Evolutionary conservation across 2,113 vertebrate genomes (phyloP), one percentile per base, ranked within the genome.

Genomic region (Porphyrio hochstetteri): DNA sequence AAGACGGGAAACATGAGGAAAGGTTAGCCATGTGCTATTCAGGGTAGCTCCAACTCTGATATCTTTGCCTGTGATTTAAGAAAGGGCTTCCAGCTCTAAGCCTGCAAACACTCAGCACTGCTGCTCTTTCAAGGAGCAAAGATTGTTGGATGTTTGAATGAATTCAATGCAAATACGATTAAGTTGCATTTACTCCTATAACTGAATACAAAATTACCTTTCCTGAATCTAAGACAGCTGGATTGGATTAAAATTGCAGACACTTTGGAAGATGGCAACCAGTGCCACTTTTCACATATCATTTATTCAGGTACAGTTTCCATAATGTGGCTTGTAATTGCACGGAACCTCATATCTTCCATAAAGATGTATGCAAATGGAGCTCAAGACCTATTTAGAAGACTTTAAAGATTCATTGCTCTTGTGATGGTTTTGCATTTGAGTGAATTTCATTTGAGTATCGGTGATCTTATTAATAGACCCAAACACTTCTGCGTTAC

Each of bases 311-410:
- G 71, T 91, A 52, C 27, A 67, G 29, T 86, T 93, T 90, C 75
- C 20, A 72, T 70, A 40, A 57, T 31, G 55, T 48, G 50, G 36
- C 64, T 86, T 46, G 33, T 91, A 93, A 94, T 77, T 83, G 59
- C 74, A 38, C 5, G 18, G 24, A 92, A 82, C 33, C 82, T 86
- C 31, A 4, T 35, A 65, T 61, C 82, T 95, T 89, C 79, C 92
- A 96, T 52, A 78, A 72, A 90, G 79, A 95, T 83, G 75, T 38
- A 93, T 75, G 64, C 46, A 94, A 97, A 94, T 90, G 10, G 42
- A 88, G 40, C 82, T 96, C 68, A 83, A 93, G 86, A 74, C 72
- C 71, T 93, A 67, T 95, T 90, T 88, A 83, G 36, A 90, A 85
- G 56, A 35, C 82, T 88, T 90, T 36, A 86, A 94, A 96, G 75